Conservation (phyloP, 2,113 vertebrate genomes). For the Scortum barcoo region DNA sequence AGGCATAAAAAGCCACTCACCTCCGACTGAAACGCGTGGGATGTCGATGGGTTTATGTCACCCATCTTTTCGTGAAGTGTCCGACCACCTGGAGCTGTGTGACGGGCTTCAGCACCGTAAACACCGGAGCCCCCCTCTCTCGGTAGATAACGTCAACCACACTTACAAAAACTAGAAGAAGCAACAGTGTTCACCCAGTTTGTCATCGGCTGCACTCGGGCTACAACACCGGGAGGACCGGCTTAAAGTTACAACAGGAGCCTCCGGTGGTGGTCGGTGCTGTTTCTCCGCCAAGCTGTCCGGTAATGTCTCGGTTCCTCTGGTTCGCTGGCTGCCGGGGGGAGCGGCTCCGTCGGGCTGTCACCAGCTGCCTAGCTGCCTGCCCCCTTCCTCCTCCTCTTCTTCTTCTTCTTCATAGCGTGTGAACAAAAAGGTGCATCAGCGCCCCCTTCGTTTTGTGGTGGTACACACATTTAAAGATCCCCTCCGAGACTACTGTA, state of each 20-base stretch:
- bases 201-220: neutral
- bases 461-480: too few relatives aligned
- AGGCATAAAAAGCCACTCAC: conserved; percentile 64
- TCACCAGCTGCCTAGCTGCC: conserved; percentile 65
- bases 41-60: conserved; percentile 78
- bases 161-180: conserved; percentile 56
- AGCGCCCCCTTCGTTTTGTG: conserved; percentile 36
- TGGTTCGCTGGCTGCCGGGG: conserved; percentile 40
- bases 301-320: conserved; percentile 39
- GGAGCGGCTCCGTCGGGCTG: conserved; percentile 60
- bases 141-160: conserved; percentile 47
- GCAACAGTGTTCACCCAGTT: conserved; percentile 68
- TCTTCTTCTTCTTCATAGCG: neutral
- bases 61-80: conserved; percentile 68
- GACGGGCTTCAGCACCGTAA: conserved; percentile 50
- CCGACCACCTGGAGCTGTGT: conserved; percentile 50
- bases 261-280: neutral
- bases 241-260: neutral
- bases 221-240: neutral
- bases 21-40: conserved; percentile 76
- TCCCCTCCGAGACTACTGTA: too few relatives aligned
- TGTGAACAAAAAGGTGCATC: neutral
- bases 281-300: conserved; percentile 21
- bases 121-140: too few relatives aligned
- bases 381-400: conserved; percentile 24